A percentile compares a stretch with the other conserved stretches of the same genome.
Evolutionary conservation across 2,113 vertebrate genomes (phyloP).

Genomic region (Pelodiscus sinensis): DNA sequence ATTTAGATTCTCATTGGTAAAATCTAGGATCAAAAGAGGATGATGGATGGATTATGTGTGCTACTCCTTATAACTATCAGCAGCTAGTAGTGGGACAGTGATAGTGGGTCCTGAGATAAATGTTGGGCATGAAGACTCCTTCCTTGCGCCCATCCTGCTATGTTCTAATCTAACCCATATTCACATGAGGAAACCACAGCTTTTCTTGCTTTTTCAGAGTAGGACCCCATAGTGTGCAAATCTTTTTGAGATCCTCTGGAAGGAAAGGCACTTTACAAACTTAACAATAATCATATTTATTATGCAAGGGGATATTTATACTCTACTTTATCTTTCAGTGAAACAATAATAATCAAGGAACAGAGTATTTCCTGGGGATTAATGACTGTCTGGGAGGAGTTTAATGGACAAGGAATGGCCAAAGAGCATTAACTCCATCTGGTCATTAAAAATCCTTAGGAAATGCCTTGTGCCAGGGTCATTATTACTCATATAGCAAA

Average conservation of each 20-base stretch:
- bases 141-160: background rate
- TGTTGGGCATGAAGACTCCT: background rate
- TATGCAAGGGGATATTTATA: conserved; percentile 37
- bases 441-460: conserved; percentile 67
- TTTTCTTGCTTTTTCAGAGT: background rate
- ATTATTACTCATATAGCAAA: conserved; percentile 63
- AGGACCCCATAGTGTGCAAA: background rate
- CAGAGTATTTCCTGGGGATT: conserved; percentile 67
- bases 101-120: background rate
- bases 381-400: conserved; percentile 56
- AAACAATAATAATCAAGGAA: conserved; percentile 58
- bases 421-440: conserved; percentile 68
- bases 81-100: background rate
- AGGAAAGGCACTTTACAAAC: conserved; percentile 14
- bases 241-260: conserved; percentile 18
- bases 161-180: background rate
- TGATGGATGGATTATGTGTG: background rate
- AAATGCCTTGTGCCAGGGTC: conserved; percentile 59
- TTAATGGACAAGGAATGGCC: conserved; percentile 53
- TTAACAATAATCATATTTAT: conserved; percentile 42
- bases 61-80: background rate
- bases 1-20: background rate
- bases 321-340: conserved; percentile 29
- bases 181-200: background rate
- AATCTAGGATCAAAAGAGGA: background rate